These are phyloP conservation scores for Thaumetopoea pityocampa DNA, from an alignment of 1,140 invertebrate genomes.

Conservation along the genomic window DNA sequence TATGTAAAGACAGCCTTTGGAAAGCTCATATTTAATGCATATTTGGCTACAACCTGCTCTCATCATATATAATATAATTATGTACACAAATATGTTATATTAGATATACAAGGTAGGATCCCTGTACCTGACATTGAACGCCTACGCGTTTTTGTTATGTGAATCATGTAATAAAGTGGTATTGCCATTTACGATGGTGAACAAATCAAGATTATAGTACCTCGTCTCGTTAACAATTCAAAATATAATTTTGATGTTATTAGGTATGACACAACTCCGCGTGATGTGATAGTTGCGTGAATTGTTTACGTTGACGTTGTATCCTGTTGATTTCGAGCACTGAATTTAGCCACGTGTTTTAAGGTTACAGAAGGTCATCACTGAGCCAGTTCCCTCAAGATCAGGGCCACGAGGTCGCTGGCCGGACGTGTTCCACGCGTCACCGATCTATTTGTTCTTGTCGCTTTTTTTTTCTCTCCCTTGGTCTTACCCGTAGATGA, in stretches of 20 bases:
- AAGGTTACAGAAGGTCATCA: constrained; percentile 23
- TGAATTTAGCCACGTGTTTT: constrained; percentile 2
- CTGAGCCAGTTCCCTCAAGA: constrained; percentile 43
- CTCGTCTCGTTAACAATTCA: constrained; percentile 10
- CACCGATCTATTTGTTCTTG: constrained; percentile 33
- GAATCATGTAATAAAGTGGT: constrained; percentile 24
- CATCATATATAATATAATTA: constrained; percentile 1
- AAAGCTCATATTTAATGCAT: constrained; percentile 7
- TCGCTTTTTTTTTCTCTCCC: constrained; percentile 33
- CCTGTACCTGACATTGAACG: constrained; percentile 18
- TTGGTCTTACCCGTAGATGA: constrained; percentile 36
- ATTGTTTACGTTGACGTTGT: constrained; percentile 1
- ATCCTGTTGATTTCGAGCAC: background rate
- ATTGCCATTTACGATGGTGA: constrained; percentile 11
- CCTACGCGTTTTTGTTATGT: constrained; percentile 20
- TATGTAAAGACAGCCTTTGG: constrained; percentile 1
- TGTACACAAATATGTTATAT: constrained; percentile 1
- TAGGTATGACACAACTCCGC: constrained; percentile 8
- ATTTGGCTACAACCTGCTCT: constrained; percentile 1
- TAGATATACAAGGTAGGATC: constrained; percentile 4
- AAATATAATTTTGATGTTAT: constrained; percentile 9
- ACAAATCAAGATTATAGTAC: constrained; percentile 24
- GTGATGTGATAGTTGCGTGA: constrained; percentile 5
- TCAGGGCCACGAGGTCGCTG: constrained; percentile 60
- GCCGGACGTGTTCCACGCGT: constrained; percentile 33